Conservation (phyloP, 64 coral and sea anemone genomes). For the Stylophora pistillata region DNA sequence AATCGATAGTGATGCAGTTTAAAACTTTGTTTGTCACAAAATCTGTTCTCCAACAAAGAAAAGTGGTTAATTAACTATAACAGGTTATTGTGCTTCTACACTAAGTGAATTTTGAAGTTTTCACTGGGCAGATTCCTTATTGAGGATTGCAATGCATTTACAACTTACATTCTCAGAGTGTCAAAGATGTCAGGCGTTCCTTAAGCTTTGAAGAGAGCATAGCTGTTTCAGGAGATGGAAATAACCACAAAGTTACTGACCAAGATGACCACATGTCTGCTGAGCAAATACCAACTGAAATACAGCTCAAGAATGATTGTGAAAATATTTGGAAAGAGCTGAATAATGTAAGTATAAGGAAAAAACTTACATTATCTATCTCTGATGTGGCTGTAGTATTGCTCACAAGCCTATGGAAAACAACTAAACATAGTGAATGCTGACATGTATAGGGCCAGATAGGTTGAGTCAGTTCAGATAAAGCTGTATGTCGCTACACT, state of each 20-base stretch:
- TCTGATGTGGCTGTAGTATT: neutral
- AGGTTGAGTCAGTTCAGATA: too few relatives aligned
- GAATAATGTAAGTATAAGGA: neutral
- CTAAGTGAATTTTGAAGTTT: too few relatives aligned
- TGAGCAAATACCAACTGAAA: neutral
- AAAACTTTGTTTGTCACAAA: neutral
- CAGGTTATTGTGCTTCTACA: too few relatives aligned
- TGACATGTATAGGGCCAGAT: too few relatives aligned
- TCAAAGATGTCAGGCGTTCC: neutral
- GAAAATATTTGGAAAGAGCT: constrained; percentile 31
- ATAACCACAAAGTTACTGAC: neutral
- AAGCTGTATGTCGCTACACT: too few relatives aligned
- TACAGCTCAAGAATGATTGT: constrained; percentile 19
- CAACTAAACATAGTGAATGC: too few relatives aligned
- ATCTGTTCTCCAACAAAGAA: too few relatives aligned
- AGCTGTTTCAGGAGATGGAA: neutral
- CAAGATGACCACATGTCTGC: neutral
- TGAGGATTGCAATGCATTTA: too few relatives aligned
- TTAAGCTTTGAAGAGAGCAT: neutral
- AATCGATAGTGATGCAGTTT: neutral
- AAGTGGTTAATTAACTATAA: too few relatives aligned
- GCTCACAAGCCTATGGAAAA: too few relatives aligned
- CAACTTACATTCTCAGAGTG: neutral
- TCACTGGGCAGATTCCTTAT: too few relatives aligned
- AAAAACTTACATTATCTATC: neutral